Base-by-base conservation (phyloP, 2,113 vertebrate species). In the Phycodurus eques region DNA sequence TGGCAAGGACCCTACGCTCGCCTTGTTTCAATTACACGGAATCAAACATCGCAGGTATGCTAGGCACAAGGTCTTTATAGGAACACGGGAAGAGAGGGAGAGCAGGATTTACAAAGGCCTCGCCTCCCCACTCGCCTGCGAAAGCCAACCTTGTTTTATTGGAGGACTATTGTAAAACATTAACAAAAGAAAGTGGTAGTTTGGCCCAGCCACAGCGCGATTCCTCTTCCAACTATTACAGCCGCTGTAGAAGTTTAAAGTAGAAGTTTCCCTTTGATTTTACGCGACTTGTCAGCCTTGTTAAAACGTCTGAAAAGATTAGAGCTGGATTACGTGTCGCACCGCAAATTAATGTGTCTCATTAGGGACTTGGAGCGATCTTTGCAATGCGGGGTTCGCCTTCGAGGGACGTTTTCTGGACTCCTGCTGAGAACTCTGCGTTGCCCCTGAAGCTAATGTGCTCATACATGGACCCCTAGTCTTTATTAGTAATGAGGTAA, bases 1-100 rank as follows among this genome's bases (percentile, higher is more conserved):
- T 93, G 91, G 92, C 92, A 80, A 70, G 77, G 75, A 78, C 82
- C 76, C 56, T 35, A 84, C 72, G 80, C 43, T 80, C 73, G 85
- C 88, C 92, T 92, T 92, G 91, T 92, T 93, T 92, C 92, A 92
- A 93, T 93, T 93, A 92, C 75, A 76, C 19, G 71, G 87, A 91
- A 90, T 91, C 91, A 92, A 92, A 92, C 89, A 89, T 90, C 59
- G 84, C 91, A 93, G 91, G 92, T 92, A 93, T 85, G 85, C 79
- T 79, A 66, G 81, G 87, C 85, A 76, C 82, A 84, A 83, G 78
- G 65, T 83, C 85, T 86, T 87, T 87, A 83, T 83, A 83, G 86
- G 86, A 84, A 79, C 71, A 60, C 75, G 51, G 80, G 69, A 79
- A 70, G 53, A 71, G 74, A 75, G 77, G 67, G 81, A 76, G 78